Conservation (phyloP, 2,888 invertebrate genomes). For the Folsomia candida region DNA sequence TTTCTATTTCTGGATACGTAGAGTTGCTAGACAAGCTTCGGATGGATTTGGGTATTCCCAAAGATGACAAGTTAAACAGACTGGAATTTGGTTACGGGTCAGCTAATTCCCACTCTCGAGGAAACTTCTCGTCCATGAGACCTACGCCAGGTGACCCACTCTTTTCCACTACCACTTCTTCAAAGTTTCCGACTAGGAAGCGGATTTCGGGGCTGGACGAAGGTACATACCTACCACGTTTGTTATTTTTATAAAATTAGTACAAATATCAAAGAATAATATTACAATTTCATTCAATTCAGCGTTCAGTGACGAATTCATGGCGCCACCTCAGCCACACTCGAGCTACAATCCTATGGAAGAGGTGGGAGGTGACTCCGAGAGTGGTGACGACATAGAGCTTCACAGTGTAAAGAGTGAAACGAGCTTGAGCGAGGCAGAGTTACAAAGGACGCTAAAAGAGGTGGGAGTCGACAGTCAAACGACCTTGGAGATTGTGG, state of each 20-base stretch:
- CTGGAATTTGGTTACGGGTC: slow-evolving; percentile 51
- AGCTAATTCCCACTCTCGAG: slow-evolving; percentile 8
- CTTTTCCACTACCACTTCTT: neutral
- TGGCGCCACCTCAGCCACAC: slow-evolving; percentile 10
- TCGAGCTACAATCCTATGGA: slow-evolving; percentile 10
- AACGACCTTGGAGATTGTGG: slow-evolving; percentile 31
- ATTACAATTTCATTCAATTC: too few relatives aligned
- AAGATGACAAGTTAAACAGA: slow-evolving; percentile 53
- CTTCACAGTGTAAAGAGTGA: slow-evolving; percentile 20
- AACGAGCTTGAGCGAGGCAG: slow-evolving; percentile 29
- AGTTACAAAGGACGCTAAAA: slow-evolving; percentile 27
- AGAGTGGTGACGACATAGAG: slow-evolving; percentile 10
- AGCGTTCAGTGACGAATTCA: slow-evolving; percentile 20
- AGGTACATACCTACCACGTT: slow-evolving; percentile 24
- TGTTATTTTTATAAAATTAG: neutral
- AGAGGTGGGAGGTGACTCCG: slow-evolving; percentile 13
- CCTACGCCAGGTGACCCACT: neutral
- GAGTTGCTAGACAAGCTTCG: slow-evolving; percentile 56
- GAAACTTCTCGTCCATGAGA: neutral
- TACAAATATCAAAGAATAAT: too few relatives aligned
- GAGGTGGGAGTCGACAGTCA: slow-evolving; percentile 34
- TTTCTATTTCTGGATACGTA: too few relatives aligned
- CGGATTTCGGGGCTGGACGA: too few relatives aligned
- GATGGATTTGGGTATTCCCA: slow-evolving; percentile 54
- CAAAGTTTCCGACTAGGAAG: neutral